Base-by-base conservation (phyloP, 2,113 vertebrate species). In the Paratilapia polleni region DNA sequence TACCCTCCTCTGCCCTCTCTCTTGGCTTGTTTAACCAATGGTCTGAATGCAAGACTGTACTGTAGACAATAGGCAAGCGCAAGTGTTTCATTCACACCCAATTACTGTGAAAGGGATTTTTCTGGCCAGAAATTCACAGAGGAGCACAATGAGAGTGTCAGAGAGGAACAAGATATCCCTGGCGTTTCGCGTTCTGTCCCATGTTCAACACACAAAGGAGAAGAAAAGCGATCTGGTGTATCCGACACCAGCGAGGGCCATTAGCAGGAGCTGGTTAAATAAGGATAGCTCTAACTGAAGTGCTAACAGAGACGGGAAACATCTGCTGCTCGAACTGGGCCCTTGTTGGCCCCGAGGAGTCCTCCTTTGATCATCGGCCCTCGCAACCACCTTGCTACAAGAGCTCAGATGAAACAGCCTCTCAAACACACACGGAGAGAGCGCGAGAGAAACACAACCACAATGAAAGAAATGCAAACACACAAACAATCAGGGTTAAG, bases 61-160 rank as follows among this genome's bases (percentile, higher is more conserved):
- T 73, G 84, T 38, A 90, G 89, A 94, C 90, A 94, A 92, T 85
- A 84, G 92, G 63, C 75, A 24, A 87, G 74, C 75, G 24, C 82
- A 84, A 93, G 92, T 92, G 92, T 89, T 91, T 93, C 87, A 90
- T 92, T 92, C 93, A 88, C 91, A 93, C 91, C 91, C 90, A 93
- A 93, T 94, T 92, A 89, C 83, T 79, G 82, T 90, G 85, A 91
- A 90, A 91, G 87, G 86, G 47, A 84, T 91, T 89, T 84, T 90
- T 90, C 84, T 81, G 66, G 89, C 88, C 88, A 85, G 85, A 87
- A 87, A 88, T 91, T 78, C 89, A 80, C 89, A 2, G 58, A 83
- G 84, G 88, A 91, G 87, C 81, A 93, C 89, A 93, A 90, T 87
- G 73, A 91, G 86, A 49, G 91, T 82, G 88, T 88, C 89, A 78